phyloP scores from a whole-genome alignment of 2,113 vertebrate species.

The Bujurquina vittata region DNA sequence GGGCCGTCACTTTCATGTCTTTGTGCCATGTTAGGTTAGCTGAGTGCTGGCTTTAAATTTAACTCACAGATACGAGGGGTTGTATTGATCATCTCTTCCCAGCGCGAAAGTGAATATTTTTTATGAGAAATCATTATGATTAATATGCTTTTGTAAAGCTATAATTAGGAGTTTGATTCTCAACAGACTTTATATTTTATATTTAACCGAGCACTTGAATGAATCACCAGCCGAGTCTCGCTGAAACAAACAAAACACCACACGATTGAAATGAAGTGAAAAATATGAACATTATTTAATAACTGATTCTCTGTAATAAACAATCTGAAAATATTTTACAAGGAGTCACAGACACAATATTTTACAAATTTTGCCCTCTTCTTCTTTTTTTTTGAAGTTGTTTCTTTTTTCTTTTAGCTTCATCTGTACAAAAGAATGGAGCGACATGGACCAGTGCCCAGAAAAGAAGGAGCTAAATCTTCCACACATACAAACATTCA shows the following conservation, averaged over 20 bases:
- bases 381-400: conserved; percentile 63
- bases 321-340: conserved; percentile 99
- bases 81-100: not conserved
- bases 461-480: conserved; percentile 78
- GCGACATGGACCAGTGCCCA: conserved; percentile 80
- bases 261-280: conserved; percentile 91
- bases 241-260: conserved; percentile 26
- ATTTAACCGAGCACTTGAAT: not conserved
- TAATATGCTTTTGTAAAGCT: not conserved
- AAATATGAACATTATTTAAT: conserved; percentile 99
- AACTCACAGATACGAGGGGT: not conserved
- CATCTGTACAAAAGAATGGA: conserved; percentile 94
- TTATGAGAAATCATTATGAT: not conserved
- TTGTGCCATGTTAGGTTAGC: not conserved
- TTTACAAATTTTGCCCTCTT: conserved; percentile 94
- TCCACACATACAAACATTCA: conserved; percentile 70
- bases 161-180: not conserved
- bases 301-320: conserved; percentile 99
- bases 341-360: conserved; percentile 99
- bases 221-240: too few species aligned
- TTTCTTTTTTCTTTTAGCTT: conserved; percentile 76
- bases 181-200: not conserved
- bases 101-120: not conserved
- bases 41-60: not conserved
- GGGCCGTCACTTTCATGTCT: not conserved